Evolutionary conservation across 2,888 invertebrate genomes (phyloP).

Genomic region (Andrena trimmerana): DNA sequence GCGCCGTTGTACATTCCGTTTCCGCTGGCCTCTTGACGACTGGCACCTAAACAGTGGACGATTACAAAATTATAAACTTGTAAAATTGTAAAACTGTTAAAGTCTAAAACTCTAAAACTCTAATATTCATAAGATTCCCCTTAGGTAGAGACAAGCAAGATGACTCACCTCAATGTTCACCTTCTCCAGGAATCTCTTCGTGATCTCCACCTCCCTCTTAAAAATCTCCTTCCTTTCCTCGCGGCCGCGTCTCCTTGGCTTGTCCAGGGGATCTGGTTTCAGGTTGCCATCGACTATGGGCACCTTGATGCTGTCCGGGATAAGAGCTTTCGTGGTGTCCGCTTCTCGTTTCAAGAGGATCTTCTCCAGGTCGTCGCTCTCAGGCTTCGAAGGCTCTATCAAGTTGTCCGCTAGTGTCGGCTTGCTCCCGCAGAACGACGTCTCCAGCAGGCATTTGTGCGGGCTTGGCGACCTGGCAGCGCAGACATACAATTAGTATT

Average conservation of each 20-base stretch:
- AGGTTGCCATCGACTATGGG: conserved; percentile 86
- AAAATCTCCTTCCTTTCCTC: conserved; percentile 84
- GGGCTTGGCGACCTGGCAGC: conserved; percentile 92
- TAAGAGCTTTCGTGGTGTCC: conserved; percentile 88
- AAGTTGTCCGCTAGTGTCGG: conserved; percentile 86
- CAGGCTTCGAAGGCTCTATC: conserved; percentile 85
- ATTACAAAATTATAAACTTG: not conserved
- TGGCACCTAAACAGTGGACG: conserved; percentile 75
- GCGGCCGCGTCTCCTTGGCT: conserved; percentile 83
- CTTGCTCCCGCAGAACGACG: conserved; percentile 95
- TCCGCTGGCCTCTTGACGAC: conserved; percentile 72
- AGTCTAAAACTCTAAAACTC: too few species aligned
- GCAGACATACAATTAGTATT: not conserved
- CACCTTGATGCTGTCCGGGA: conserved; percentile 88
- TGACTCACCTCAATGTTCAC: conserved; percentile 82
- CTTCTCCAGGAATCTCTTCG: conserved; percentile 82
- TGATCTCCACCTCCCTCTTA: conserved; percentile 83
- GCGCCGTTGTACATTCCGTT: conserved; percentile 80
- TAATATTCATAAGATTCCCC: too few species aligned
- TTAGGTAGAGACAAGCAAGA: not conserved
- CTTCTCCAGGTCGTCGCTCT: conserved; percentile 87
- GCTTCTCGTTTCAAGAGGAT: conserved; percentile 88
- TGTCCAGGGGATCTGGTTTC: conserved; percentile 91
- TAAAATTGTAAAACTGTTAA: too few species aligned
- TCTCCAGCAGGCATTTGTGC: conserved; percentile 95